Base-by-base conservation (phyloP, 2,113 vertebrate genomes). In the Hippocampus zosterae region DNA sequence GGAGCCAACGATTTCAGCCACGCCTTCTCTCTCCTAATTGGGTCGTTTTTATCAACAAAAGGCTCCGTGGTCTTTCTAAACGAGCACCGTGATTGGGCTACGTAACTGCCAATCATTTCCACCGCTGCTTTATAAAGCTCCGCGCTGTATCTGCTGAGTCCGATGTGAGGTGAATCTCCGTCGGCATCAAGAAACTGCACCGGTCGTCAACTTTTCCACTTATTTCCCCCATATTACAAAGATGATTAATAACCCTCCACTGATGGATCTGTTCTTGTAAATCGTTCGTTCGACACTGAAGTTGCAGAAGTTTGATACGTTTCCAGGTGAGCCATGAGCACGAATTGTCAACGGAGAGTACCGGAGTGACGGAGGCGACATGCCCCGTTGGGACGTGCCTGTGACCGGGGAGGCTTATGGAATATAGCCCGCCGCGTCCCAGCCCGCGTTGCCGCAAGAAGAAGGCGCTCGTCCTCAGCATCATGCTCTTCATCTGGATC, bases 401-500 rank as follows among this genome's bases (percentile, higher is more conserved):
- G 70, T 69, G 72, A 78, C 57, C 78, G 83, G 74, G 73, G 68
- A 88, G 87, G 91, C 91, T 92, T 87, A 95, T 95, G 95, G 94
- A 94, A 94, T 94, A 95, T 94, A 92, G 94, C 91, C 92, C 90
- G 93, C 88, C 92, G 75, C 83, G 91, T 74, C 86, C 85, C 71
- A 75, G 86, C 81, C 88, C 92, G 75, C 82, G 91, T 74, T 85
- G 85, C 74, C 75, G 86, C 89, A 95, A 94, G 87, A 95, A 94
- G 91, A 94, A 93, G 84, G 90, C 95, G 53, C 63, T 94, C 60
- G 87, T 94, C 48, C 89, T 96, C 73, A 90, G 92, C 94, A 92
- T 94, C 92, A 98, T 98, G 96, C 91, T 98, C 79, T 88, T 95
- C 79, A 75, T 98, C 82, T 98, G 96, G 96, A 92, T 95, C 7